Evolutionary conservation across 2,888 invertebrate genomes (phyloP).

Genomic region (Elysia crispata): DNA sequence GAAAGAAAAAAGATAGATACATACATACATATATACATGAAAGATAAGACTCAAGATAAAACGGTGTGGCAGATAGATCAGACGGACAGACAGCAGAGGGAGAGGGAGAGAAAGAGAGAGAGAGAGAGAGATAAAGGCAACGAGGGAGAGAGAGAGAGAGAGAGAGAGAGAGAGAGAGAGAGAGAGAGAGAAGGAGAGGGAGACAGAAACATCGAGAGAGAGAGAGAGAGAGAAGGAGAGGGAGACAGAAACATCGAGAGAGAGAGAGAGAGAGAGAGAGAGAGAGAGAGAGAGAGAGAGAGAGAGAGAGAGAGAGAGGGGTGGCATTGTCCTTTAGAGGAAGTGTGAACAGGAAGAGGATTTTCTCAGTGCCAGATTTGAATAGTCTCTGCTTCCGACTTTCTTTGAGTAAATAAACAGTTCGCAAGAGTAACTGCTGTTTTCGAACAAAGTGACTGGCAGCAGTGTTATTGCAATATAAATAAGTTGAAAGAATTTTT

Average conservation of each 20-base stretch:
- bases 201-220: background rate
- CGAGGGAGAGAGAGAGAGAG: background rate
- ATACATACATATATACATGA: too few species aligned
- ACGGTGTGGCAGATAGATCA: background rate
- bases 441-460: too few species aligned
- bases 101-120: slow-evolving; percentile 24
- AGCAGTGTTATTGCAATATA: too few species aligned
- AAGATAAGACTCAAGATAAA: too few species aligned
- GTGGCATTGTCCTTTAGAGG: too few species aligned
- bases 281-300: slow-evolving; percentile 26
- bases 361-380: too few species aligned
- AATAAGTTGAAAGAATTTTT: too few species aligned
- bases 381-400: too few species aligned
- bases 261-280: background rate
- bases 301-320: background rate
- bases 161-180: background rate
- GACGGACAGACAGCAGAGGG: background rate
- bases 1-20: too few species aligned
- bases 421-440: too few species aligned
- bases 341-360: too few species aligned
- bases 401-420: too few species aligned
- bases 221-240: slow-evolving; percentile 15
- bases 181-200: slow-evolving; percentile 13
- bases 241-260: background rate
- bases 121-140: slow-evolving; percentile 10